Evolutionary conservation across 2,113 vertebrate genomes (phyloP).

Genomic region (Heloderma charlesbogerti): DNA sequence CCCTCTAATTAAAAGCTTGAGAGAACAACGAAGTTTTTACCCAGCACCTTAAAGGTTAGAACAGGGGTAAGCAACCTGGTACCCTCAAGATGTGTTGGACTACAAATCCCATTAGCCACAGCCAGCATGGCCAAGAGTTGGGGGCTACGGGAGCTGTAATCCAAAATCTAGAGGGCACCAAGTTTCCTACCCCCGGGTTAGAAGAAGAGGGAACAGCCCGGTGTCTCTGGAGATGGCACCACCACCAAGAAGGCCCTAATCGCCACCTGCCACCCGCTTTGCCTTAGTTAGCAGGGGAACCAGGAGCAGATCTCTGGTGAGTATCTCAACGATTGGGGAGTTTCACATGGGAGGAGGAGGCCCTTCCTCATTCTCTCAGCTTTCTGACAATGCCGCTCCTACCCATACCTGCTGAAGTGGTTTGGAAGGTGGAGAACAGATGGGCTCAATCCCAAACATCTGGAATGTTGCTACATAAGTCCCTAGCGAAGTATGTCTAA

Average conservation of each 20-base stretch:
- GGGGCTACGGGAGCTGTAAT: too few relatives aligned
- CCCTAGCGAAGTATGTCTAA: not conserved
- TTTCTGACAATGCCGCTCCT: not conserved
- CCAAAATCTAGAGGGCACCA: too few relatives aligned
- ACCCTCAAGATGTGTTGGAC: too few relatives aligned
- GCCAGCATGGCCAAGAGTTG: too few relatives aligned
- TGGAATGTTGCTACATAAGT: not conserved
- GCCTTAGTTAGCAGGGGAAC: too few relatives aligned
- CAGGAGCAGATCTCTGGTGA: too few relatives aligned
- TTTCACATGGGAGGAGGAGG: not conserved
- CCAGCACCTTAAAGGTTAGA: not conserved
- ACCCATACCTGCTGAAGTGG: not conserved
- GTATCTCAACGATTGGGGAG: too few relatives aligned
- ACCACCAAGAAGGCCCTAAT: too few relatives aligned
- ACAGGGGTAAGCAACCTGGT: not conserved
- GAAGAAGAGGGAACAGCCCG: not conserved
- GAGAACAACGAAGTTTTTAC: not conserved
- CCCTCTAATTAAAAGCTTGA: not conserved
- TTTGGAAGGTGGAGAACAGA: not conserved
- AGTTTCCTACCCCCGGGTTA: too few relatives aligned
- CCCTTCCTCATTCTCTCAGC: too few relatives aligned
- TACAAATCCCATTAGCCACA: too few relatives aligned
- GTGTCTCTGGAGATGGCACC: not conserved
- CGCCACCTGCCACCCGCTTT: too few relatives aligned
- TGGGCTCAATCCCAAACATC: not conserved